Conservation (phyloP, 2,113 vertebrate genomes). For the Stigmatopora nigra region DNA sequence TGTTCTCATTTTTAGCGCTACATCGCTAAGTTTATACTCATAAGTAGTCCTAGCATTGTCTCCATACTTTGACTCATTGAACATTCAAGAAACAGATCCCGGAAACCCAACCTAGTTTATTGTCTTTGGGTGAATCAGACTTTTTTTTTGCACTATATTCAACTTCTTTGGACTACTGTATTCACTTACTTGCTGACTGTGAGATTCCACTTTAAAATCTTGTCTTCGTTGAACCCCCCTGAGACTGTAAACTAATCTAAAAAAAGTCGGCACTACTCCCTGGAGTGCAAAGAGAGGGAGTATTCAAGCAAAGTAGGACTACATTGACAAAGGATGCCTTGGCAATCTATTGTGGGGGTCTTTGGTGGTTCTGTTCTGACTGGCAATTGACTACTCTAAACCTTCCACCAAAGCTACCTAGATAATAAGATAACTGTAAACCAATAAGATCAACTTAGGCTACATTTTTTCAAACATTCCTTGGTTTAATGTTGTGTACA, state of each 20-base stretch:
- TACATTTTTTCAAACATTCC: not conserved
- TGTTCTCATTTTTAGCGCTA: not conserved
- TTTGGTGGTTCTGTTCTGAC: not conserved
- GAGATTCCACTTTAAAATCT: slow-evolving; percentile 11
- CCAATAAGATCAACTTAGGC: not conserved
- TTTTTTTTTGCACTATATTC: slow-evolving; percentile 13
- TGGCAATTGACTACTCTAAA: not conserved
- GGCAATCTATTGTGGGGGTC: not conserved
- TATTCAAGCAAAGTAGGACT: slow-evolving; percentile 5
- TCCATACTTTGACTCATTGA: slow-evolving; percentile 36
- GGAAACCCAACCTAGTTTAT: slow-evolving; percentile 56
- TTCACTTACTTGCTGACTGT: slow-evolving; percentile 46
- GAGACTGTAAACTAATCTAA: slow-evolving; percentile 20
- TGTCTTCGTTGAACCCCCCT: slow-evolving; percentile 21
- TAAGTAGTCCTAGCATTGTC: slow-evolving; percentile 10
- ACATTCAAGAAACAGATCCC: slow-evolving; percentile 39
- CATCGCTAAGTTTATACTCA: not conserved
- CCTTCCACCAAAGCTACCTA: not conserved
- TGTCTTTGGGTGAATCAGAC: slow-evolving; percentile 32
- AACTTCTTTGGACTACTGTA: slow-evolving; percentile 9
- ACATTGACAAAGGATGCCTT: not conserved
- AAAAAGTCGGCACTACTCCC: slow-evolving; percentile 8
- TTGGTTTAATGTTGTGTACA: not conserved
- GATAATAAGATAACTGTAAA: not conserved
- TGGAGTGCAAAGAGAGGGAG: not conserved